Evolutionary conservation across 1,140 invertebrate genomes (phyloP).

Genomic region (Ooceraea biroi): DNA sequence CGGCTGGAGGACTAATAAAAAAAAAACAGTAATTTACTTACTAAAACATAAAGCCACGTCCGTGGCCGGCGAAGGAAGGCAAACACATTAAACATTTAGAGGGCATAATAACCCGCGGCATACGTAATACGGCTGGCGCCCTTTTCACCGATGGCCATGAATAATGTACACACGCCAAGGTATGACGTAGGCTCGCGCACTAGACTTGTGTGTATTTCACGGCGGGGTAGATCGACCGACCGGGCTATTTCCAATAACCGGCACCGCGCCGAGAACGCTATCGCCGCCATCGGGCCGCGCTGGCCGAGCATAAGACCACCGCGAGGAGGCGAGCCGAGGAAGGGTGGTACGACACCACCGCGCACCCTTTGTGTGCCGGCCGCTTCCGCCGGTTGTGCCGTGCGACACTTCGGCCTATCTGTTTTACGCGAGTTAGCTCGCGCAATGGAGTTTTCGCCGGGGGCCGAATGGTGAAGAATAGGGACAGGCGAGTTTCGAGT

Average conservation of each 20-base stretch:
- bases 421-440: slow-evolving; percentile 48
- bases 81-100: slow-evolving; percentile 87
- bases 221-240: slow-evolving; percentile 76
- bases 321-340: background rate
- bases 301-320: slow-evolving; percentile 46
- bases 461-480: background rate
- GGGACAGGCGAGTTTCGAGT: background rate
- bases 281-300: slow-evolving; percentile 58
- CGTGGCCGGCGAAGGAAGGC: slow-evolving; percentile 85
- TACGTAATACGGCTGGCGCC: slow-evolving; percentile 85
- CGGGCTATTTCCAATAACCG: slow-evolving; percentile 76
- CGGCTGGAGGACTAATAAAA: slow-evolving; percentile 82
- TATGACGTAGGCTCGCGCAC: slow-evolving; percentile 80
- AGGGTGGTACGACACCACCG: slow-evolving; percentile 9
- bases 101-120: slow-evolving; percentile 86
- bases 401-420: slow-evolving; percentile 24
- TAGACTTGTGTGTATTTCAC: slow-evolving; percentile 76
- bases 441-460: slow-evolving; percentile 25
- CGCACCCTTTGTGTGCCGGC: slow-evolving; percentile 55
- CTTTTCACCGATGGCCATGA: slow-evolving; percentile 86
- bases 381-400: slow-evolving; percentile 49
- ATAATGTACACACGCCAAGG: slow-evolving; percentile 85
- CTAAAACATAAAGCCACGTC: slow-evolving; percentile 86
- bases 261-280: slow-evolving; percentile 64
- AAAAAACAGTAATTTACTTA: slow-evolving; percentile 87